These are phyloP conservation scores for Sylvietta virens DNA, from an alignment of 2,113 vertebrate genomes.

Conservation along the genomic window DNA sequence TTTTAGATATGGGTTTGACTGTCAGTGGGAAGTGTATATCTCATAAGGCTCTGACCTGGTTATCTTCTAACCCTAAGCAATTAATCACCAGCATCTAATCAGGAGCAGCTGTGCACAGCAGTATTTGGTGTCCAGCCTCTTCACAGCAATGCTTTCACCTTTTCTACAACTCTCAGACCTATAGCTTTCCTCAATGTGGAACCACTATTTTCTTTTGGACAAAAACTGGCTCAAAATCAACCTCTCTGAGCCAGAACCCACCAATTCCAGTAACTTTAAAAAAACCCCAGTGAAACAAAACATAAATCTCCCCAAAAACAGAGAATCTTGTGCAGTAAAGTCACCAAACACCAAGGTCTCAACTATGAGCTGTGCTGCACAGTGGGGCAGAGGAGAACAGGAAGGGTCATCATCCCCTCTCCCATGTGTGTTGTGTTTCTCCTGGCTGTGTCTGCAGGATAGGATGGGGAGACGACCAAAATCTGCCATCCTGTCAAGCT, in stretches of 20 bases:
- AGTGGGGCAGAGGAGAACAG: fast-evolving
- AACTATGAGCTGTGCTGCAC: not conserved
- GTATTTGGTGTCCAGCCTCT: not conserved
- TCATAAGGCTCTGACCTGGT: slow-evolving; percentile 15
- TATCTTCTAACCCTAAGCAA: slow-evolving; percentile 7
- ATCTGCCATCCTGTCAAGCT: not conserved
- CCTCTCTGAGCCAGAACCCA: not conserved
- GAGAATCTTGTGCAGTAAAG: not conserved
- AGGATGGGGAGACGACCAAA: not conserved
- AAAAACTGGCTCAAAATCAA: not conserved
- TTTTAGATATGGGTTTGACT: not conserved
- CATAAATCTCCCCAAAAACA: not conserved
- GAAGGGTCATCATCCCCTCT: not conserved
- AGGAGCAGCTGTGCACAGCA: not conserved
- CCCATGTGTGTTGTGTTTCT: not conserved
- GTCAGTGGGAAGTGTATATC: not conserved
- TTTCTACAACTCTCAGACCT: not conserved
- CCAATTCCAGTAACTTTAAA: not conserved
- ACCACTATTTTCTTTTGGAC: not conserved
- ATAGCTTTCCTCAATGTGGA: fast-evolving
- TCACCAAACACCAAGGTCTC: not conserved
- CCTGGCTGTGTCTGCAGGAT: not conserved
- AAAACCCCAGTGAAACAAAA: not conserved
- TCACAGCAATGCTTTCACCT: not conserved
- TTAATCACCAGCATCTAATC: slow-evolving; percentile 20